Conservation (phyloP, 1,140 invertebrate genomes). For the Pseudomyrmex pallidus region DNA sequence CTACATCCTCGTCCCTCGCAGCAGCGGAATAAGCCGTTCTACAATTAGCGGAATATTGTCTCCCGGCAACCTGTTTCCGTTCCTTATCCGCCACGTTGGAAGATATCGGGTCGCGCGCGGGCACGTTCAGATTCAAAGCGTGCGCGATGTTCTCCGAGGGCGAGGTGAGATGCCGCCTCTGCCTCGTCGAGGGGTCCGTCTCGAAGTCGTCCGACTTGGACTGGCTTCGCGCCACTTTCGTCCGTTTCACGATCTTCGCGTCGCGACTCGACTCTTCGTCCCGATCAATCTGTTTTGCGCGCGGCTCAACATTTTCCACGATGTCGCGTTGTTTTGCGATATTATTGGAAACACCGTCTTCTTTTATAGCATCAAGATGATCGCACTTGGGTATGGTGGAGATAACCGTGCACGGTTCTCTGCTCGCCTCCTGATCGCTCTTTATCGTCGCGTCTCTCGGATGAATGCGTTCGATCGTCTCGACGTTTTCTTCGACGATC, state of each 20-base stretch:
- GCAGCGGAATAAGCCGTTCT: too few species aligned
- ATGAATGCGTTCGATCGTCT: not conserved
- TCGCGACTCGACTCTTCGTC: not conserved
- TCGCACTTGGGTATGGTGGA: conserved; percentile 79
- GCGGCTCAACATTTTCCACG: not conserved
- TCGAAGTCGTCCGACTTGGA: conserved; percentile 77
- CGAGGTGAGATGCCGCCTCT: conserved; percentile 71
- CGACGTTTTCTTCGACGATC: not conserved
- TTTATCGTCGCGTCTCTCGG: not conserved
- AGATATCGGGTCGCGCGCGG: conserved; percentile 22
- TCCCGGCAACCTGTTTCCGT: not conserved
- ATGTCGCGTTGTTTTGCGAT: not conserved
- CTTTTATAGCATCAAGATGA: conserved; percentile 50
- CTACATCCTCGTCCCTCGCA: conserved; percentile 34
- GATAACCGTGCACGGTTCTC: conserved; percentile 72
- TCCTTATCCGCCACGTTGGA: conserved; percentile 36
- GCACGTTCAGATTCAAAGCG: conserved; percentile 75
- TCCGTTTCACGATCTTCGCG: conserved; percentile 50
- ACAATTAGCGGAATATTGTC: not conserved
- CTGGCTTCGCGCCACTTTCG: conserved; percentile 71
- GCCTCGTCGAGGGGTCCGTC: conserved; percentile 65
- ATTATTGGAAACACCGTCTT: not conserved
- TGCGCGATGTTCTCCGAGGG: conserved; percentile 72
- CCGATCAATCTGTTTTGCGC: not conserved
- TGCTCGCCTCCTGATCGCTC: not conserved